phyloP scores from a whole-genome alignment of 2,113 vertebrate species.

The Bagarius yarrelli region DNA sequence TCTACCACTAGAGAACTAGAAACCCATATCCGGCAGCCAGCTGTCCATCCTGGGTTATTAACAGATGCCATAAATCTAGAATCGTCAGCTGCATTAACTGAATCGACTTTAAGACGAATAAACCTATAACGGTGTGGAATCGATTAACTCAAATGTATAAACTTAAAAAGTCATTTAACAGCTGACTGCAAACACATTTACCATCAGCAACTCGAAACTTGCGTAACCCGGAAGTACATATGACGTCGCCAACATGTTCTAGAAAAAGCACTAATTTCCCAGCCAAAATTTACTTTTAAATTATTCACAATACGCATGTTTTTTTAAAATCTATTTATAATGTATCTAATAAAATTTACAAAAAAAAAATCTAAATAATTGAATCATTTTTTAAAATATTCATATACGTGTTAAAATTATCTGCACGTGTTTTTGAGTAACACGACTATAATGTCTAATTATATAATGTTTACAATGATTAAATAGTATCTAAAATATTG shows the following conservation, averaged over 20 bases:
- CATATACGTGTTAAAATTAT: too few species aligned
- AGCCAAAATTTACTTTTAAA: neutral
- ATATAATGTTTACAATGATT: too few species aligned
- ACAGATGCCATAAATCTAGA: neutral
- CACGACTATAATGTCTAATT: neutral
- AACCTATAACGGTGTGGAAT: neutral
- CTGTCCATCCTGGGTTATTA: neutral
- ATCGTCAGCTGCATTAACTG: neutral
- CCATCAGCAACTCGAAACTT: neutral
- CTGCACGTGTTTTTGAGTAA: neutral
- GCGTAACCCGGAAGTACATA: slow-evolving; percentile 43
- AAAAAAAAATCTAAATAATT: too few species aligned
- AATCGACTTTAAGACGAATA: neutral
- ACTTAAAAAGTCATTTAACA: neutral
- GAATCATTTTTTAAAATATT: too few species aligned
- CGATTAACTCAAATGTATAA: neutral
- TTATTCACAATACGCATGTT: neutral
- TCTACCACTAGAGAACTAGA: too few species aligned
- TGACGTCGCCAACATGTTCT: slow-evolving; percentile 42
- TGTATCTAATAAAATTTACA: too few species aligned
- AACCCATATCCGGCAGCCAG: neutral
- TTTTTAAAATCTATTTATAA: too few species aligned
- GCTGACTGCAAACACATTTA: neutral
- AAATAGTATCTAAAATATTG: neutral
- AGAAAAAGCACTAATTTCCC: slow-evolving; percentile 3